Base-by-base conservation (phyloP, 2,113 vertebrate species). In the Sialia sialis region DNA sequence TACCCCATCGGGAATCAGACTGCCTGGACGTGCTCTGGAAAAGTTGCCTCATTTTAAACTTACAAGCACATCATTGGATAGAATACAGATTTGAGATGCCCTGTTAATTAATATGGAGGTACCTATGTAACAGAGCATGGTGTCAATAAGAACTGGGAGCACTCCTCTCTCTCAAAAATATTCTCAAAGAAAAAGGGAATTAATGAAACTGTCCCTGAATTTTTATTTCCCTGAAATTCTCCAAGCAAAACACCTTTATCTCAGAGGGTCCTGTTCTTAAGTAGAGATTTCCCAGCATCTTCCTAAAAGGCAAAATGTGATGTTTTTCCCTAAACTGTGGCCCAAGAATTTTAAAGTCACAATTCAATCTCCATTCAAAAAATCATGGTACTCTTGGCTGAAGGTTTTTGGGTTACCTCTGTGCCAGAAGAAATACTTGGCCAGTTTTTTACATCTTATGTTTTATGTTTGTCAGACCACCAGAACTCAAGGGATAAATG, bases 21-120 rank as follows among this genome's bases (percentile, higher is more conserved):
- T 8, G 36, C 10, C 27, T 56, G 74, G 78, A 70, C 0, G 0
- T 81, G 60, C 26, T 89, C 43, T 67, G 29, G 30, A 51, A 84
- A 63, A 81, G 20, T 30, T 77, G 15, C 22, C 26, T 63, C 43
- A 51, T 58, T 76, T 87, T 46, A 73, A 86, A 77, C 34, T 66
- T 62, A n/a, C 46, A 69, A 90, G 16, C 26, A 66, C 0, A 2
- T 23, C 0, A 0, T 7, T 73, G 12, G 34, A 62, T 62, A 22
- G 36, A 89, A 77, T 13, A 22, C 16, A 94, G 60, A 43, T 74
- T 83, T 77, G 27, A 80, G 62, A 73, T 69, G 32, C 29, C 41
- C 66, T 51, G 55, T 75, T 86, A 93, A 67, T 36, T 67, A 59
- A 67, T 17, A 36, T 0, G 3, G 55, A 85, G 26, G 27, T 51